Base-by-base conservation (phyloP, 1,140 invertebrate genomes). In the Procambarus clarkii region DNA sequence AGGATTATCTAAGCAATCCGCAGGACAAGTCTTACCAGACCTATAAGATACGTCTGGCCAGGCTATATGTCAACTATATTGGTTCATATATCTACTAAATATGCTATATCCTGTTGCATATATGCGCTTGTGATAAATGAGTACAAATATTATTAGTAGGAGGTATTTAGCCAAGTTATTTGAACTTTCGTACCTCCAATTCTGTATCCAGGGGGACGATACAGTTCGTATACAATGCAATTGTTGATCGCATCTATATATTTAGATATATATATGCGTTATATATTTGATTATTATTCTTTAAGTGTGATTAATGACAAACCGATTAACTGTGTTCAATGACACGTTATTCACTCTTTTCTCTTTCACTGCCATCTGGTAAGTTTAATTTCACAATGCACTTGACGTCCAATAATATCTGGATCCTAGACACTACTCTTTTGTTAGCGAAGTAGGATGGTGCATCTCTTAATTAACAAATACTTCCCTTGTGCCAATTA, bases 51-150 rank as follows among this genome's bases (percentile, higher is more conserved):
- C 4, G 69, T 74, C 69, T 74, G 69, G 69, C 5, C n/a, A 34
- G 69, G 11, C 21, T 34, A 21, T 34, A 7, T 74, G 24, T 11
- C n/a, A 21, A 34, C 24, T 24, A 74, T 74, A 74, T 34, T 9
- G 69, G 69, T 34, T 74, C 8, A 9, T 74, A 74, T 34, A 74
- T 74, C 11, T 74, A n/a, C 69, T 74, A 74, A 74, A 74, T 74
- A 34, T 74, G n/a, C 5, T 74, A 34, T 74, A 74, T 24, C 69
- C 69, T 74, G 24, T 60, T 58, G 64, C 71, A 89, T 79, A 82
- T 81, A 81, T 81, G 58, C 80, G 87, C 87, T 89, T 89, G 87
- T 89, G 87, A 89, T 89, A 89, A 45, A 50, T 50, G n/a, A 89
- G 87, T 89, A 89, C 87, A 89, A 89, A 89, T 89, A 82, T 89